Conservation (phyloP, 2,113 vertebrate genomes). For the Carlito syrichta region DNA sequence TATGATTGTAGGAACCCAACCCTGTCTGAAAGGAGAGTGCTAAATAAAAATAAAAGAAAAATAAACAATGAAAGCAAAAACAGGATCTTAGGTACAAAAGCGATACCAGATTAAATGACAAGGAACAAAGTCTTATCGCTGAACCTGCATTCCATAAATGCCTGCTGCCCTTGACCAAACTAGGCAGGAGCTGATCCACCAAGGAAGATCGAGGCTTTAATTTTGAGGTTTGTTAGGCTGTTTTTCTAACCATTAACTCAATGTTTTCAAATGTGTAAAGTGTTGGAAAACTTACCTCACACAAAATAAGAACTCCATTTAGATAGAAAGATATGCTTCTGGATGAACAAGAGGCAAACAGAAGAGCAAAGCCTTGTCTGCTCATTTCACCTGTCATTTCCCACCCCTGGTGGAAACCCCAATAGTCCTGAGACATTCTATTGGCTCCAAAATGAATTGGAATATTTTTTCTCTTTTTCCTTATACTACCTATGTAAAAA, state of each 20-base stretch:
- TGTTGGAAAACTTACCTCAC: background rate
- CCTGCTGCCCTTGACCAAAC: background rate
- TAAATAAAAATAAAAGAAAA: background rate
- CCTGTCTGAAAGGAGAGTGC: background rate
- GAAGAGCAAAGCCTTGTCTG: background rate
- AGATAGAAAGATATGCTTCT: background rate
- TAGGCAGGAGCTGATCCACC: rapidly evolving
- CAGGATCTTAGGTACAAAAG: background rate
- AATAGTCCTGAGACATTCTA: rapidly evolving
- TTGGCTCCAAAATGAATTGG: background rate
- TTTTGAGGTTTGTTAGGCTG: background rate
- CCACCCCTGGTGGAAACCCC: background rate
- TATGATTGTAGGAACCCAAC: too few species aligned
- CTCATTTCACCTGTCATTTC: background rate
- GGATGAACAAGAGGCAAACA: background rate
- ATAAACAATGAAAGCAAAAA: background rate
- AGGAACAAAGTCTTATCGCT: background rate
- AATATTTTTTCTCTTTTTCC: too few species aligned
- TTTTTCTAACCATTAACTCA: background rate
- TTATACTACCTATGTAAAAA: background rate
- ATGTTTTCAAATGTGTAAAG: background rate
- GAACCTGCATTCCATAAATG: background rate
- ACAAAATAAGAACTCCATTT: background rate
- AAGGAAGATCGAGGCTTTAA: background rate
- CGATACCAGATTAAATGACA: background rate